Evolutionary conservation across 2,113 vertebrate species (phyloP), one percentile per base, ranked within the genome.

Genomic region (Odocoileus hemionus): DNA sequence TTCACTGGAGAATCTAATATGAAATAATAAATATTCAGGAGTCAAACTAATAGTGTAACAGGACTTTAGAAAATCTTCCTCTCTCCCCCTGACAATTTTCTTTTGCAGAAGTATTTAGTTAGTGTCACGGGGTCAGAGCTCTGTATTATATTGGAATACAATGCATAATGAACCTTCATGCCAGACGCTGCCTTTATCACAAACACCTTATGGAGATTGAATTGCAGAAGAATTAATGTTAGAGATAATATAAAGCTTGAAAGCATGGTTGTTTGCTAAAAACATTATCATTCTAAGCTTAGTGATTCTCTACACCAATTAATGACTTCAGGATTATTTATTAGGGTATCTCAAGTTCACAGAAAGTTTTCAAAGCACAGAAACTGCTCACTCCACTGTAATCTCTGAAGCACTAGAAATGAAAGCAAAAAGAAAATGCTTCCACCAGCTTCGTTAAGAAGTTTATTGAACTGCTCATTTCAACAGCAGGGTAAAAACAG

Each of bases 401-500:
- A 89, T 47, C 45, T 96, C 92, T 55, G 91, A 97, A 91, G 76
- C 47, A 98, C 86, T 93, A 94, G 82, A 97, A 97, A 58, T 0
- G 1, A 11, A 90, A 96, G 97, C 79, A 60, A 94, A 52, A 94
- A 95, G 96, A 64, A 67, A 87, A 95, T 88, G 84, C 64, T 98
- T 98, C 93, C 97, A 83, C 89, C 96, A 94, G 57, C 97, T 98
- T 98, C 30, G 11, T 98, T 97, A 98, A 93, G 97, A 98, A 98
- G 97, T 96, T 98, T 98, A 98, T 97, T 94, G 96, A 97, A 91
- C 91, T 98, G 36, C 67, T 98, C 95, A 91, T 93, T 98, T 95
- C 96, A 98, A 79, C 97, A 98, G 97, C 89, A 97, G 97, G 98
- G 96, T 98, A 98, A 91, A 98, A 98, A 98, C 76, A 97, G 95